Evolutionary conservation across 2,888 invertebrate genomes (phyloP).

Genomic region (Latrodectus elegans): DNA sequence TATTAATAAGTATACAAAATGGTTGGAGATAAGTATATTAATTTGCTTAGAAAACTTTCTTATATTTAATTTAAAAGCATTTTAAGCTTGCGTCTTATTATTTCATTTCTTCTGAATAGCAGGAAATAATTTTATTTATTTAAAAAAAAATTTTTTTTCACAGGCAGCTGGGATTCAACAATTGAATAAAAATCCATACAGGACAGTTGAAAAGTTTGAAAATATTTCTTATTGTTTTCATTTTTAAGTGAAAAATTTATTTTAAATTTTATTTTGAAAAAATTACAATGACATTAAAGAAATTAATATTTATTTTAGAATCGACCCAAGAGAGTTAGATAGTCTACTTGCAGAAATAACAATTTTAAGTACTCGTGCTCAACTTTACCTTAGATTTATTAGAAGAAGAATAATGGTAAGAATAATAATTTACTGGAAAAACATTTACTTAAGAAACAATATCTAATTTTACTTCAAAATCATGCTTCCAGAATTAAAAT

Average conservation of each 20-base stretch:
- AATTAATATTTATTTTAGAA: conserved; percentile 15
- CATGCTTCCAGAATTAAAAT: no score
- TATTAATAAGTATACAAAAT: no score
- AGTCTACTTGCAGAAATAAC: conserved; percentile 91
- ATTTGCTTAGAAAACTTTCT: no score
- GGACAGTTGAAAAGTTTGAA: conserved; percentile 48
- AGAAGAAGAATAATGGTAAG: conserved; percentile 57
- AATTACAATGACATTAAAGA: background rate
- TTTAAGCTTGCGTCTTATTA: no score
- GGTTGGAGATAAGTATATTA: no score
- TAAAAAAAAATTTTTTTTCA: background rate
- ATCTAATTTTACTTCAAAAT: no score
- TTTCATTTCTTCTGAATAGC: no score
- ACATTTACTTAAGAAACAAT: no score
- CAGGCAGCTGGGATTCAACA: conserved; percentile 55
- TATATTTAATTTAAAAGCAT: no score
- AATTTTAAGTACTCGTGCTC: conserved; percentile 90
- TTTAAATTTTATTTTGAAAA: background rate
- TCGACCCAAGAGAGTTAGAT: conserved; percentile 89
- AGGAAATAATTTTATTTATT: no score
- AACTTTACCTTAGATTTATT: conserved; percentile 92
- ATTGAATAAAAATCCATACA: conserved; percentile 55
- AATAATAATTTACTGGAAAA: background rate
- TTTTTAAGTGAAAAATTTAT: conserved; percentile 3
- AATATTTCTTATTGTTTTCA: background rate